Conservation (phyloP, 2,888 invertebrate species). For the Caenorhabditis panamensis region DNA sequence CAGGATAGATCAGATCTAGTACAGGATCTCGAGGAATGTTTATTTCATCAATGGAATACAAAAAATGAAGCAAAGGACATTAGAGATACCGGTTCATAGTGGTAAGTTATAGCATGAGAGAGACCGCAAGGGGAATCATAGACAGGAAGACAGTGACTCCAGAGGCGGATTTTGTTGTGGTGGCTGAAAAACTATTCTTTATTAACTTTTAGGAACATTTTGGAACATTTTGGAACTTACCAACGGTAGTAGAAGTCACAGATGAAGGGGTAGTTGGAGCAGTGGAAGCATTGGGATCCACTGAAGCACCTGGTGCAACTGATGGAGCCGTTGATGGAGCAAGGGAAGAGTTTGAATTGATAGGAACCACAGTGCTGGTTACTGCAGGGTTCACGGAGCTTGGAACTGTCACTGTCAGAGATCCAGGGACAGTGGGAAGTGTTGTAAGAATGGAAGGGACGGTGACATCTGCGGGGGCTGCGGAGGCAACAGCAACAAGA, state of each 20-base stretch:
- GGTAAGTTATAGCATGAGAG: conserved; percentile 20
- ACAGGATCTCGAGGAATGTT: too few species aligned
- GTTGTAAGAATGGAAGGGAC: conserved; percentile 2
- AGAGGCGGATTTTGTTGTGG: conserved; percentile 20
- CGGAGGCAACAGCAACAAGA: neutral
- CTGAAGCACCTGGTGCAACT: too few species aligned
- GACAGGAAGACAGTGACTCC: conserved; percentile 11
- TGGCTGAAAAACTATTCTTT: conserved; percentile 29
- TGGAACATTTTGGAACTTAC: neutral
- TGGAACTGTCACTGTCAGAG: neutral
- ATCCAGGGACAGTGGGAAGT: neutral
- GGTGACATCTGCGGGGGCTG: conserved; percentile 1
- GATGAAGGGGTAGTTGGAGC: neutral
- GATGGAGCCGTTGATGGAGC: too few species aligned
- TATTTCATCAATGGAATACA: neutral
- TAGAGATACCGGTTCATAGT: conserved; percentile 14
- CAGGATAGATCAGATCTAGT: neutral
- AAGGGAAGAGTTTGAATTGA: too few species aligned
- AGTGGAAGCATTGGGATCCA: conserved; percentile 5
- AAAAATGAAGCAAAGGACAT: neutral
- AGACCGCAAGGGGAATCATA: conserved; percentile 11
- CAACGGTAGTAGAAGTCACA: neutral
- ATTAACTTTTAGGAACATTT: too few species aligned
- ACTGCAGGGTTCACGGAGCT: neutral
- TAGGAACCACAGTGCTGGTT: too few species aligned